Percentiles rank a stretch among this genome's conserved stretches.
Evolutionary conservation across 2,888 invertebrate genomes (phyloP).

Genomic region (Cryptops parisi): DNA sequence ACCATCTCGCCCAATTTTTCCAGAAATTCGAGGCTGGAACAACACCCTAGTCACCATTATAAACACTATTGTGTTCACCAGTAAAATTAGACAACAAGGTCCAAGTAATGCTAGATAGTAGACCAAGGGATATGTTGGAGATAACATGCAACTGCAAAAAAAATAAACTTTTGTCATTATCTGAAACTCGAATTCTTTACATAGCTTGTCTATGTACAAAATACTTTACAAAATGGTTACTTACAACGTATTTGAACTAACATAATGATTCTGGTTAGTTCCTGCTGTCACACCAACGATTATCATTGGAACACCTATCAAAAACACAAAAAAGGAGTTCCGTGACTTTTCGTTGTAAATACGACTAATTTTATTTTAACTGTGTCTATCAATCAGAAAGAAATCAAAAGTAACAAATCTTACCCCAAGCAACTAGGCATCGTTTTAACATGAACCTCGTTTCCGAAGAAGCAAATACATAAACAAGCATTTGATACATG

Average conservation of each 20-base stretch:
- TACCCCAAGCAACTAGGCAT: constrained; percentile 37
- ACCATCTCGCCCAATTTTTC: constrained; percentile 16
- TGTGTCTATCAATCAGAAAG: no score
- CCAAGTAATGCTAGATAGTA: constrained; percentile 34
- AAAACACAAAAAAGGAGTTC: background rate
- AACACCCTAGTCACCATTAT: constrained; percentile 30
- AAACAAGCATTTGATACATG: constrained; percentile 38
- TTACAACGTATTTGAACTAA: constrained; percentile 29
- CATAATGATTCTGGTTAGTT: constrained; percentile 29
- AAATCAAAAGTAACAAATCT: no score
- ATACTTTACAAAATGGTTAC: no score
- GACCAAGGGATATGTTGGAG: constrained; percentile 28
- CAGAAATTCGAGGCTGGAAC: constrained; percentile 23
- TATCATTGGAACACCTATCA: constrained; percentile 32
- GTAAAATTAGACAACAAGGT: constrained; percentile 32
- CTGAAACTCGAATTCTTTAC: no score
- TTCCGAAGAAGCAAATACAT: constrained; percentile 37
- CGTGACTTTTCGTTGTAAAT: background rate
- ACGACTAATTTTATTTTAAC: background rate
- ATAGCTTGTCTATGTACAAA: no score
- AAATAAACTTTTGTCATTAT: constrained; percentile 1
- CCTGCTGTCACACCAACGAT: constrained; percentile 30
- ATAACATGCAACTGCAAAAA: constrained; percentile 33
- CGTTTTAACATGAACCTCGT: constrained; percentile 36
- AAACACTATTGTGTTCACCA: constrained; percentile 33